These are phyloP conservation scores for Pitangus sulphuratus DNA, from an alignment of 2,797 vertebrate genomes.

Conservation along the genomic window DNA sequence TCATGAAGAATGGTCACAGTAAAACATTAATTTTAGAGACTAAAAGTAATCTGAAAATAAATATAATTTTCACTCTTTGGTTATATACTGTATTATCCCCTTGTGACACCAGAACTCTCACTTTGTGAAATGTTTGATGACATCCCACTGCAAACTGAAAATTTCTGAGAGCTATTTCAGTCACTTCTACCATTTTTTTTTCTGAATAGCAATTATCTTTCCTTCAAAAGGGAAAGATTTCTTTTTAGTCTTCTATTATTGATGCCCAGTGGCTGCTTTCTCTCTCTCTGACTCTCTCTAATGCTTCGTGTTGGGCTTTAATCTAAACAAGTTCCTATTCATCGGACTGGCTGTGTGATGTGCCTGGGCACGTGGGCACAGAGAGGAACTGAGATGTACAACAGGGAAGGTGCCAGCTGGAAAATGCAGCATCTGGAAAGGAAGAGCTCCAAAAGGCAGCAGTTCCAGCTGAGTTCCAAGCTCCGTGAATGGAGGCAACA, in stretches of 20 bases:
- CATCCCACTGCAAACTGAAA: background rate
- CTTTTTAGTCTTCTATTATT: background rate
- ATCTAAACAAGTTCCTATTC: background rate
- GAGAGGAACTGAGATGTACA: background rate
- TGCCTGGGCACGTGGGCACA: background rate
- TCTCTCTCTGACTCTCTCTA: background rate
- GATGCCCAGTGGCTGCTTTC: background rate
- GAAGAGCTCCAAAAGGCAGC: background rate
- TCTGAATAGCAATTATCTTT: background rate
- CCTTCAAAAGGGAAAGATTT: background rate
- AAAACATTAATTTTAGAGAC: background rate
- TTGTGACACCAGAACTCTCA: background rate
- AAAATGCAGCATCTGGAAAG: background rate
- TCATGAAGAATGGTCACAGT: background rate
- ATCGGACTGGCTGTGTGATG: background rate
- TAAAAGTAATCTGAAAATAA: background rate
- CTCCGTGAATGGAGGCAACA: background rate
- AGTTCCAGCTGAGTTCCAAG: background rate
- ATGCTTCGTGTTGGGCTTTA: background rate
- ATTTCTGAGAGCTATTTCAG: background rate
- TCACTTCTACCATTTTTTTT: background rate
- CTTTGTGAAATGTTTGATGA: background rate
- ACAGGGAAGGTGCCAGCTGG: background rate
- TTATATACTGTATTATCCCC: background rate
- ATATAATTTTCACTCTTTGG: background rate